Evolutionary conservation across 2,888 invertebrate species (phyloP), one percentile per base, ranked within the genome.

Genomic region (Netelia inedita): DNA sequence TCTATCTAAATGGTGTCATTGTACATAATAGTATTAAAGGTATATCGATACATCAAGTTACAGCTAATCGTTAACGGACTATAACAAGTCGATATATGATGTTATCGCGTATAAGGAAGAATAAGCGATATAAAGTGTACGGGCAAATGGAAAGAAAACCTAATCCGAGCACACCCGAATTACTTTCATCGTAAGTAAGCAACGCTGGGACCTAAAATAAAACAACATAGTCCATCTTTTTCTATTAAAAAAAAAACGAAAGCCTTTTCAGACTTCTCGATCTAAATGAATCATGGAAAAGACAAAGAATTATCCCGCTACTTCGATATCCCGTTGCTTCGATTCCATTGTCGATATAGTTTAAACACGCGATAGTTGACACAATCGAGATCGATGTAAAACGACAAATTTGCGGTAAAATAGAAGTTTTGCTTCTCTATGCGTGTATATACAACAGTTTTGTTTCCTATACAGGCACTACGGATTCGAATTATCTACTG

Each of bases 1-100:
- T 91, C 87, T 91, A 89, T 89, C 88, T 89, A 88, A 90, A 91
- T 89, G 90, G 90, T 92, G 91, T 93, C 91, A 91, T 92, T 93
- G 93, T 93, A 93, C 89, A 93, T 93, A 93, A 92, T 93, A 93
- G 84, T 85, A 87, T 85, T 87, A 84, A 83, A 79, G 59, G 73
- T 72, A 74, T 80, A 85, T 82, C 76, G 82, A 79, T 83, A 73
- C 84, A 80, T 68, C 69, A 73, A 82, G 76, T 78, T 82, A 74
- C 82, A 82, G 66, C 65, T 85, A 46, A 76, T 59, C 74, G 76
- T 83, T 79, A 86, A 75, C 23, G 81, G 59, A 83, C 66, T 85
- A 66, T 74, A 75, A 71, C 72, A 69, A 76, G 75, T 53, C 66
- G 75, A 69, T 80, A 57, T 16, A 55, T 59, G 57, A 80, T 69